Evolutionary conservation across 2,888 invertebrate species (phyloP).

Genomic region (Eurois occulta): DNA sequence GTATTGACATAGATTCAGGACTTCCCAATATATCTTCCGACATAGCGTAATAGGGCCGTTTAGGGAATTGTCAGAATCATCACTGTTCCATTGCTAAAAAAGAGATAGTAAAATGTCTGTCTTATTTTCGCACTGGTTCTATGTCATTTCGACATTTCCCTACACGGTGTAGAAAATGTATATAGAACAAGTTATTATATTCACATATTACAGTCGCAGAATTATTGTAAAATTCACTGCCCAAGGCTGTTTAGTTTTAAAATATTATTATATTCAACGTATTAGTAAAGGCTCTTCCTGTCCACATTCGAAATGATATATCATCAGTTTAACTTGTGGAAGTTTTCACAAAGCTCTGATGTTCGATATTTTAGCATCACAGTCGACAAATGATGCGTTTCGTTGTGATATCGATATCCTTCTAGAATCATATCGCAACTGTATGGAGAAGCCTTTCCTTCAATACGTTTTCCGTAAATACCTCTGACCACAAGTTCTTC

Average conservation of each 20-base stretch:
- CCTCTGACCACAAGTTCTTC: slow-evolving; percentile 46
- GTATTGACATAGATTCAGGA: slow-evolving; percentile 23
- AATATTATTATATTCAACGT: slow-evolving; percentile 13
- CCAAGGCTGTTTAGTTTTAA: slow-evolving; percentile 10
- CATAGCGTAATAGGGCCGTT: slow-evolving; percentile 21
- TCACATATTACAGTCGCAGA: slow-evolving; percentile 18
- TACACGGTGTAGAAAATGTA: slow-evolving; percentile 12
- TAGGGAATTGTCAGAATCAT: background rate
- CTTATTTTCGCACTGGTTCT: slow-evolving; percentile 12
- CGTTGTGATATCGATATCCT: background rate
- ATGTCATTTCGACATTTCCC: slow-evolving; percentile 19
- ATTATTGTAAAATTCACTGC: slow-evolving; percentile 45
- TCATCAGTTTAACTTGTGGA: background rate
- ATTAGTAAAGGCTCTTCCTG: background rate
- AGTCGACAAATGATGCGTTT: background rate
- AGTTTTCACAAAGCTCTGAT: background rate
- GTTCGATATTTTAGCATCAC: background rate
- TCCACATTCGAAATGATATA: background rate
- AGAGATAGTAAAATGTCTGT: slow-evolving; percentile 6
- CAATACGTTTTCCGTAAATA: slow-evolving; percentile 2
- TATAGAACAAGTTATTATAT: slow-evolving; percentile 1
- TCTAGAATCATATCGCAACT: background rate
- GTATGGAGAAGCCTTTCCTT: background rate
- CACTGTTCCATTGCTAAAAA: background rate
- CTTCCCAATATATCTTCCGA: slow-evolving; percentile 52